Percentiles rank a stretch among this genome's conserved stretches.
These are phyloP conservation scores for Hartigia nigra DNA, from an alignment of 2,888 invertebrate species.

Conservation along the genomic window DNA sequence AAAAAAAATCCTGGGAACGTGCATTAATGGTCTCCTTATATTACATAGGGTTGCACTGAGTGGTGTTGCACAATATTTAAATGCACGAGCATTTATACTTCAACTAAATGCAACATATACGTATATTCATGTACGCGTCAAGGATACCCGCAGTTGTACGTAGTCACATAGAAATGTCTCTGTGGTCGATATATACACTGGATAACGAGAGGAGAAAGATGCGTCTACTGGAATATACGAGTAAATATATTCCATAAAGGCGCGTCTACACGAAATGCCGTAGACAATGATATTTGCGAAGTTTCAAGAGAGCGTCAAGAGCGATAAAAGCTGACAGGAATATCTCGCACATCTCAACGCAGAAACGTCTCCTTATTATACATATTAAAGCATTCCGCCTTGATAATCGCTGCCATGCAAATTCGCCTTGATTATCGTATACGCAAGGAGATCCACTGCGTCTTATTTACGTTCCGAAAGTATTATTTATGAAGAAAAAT, in stretches of 20 bases:
- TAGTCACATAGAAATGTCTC: no score
- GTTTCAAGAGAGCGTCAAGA: not conserved
- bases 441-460: not conserved
- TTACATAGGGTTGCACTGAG: not conserved
- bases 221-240: not conserved
- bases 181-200: not conserved
- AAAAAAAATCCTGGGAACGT: not conserved
- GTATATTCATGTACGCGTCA: not conserved
- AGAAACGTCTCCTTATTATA: not conserved
- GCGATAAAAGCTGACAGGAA: not conserved
- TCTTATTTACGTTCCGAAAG: not conserved
- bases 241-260: not conserved
- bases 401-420: not conserved
- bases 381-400: not conserved
- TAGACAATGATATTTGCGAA: not conserved
- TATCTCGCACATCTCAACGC: not conserved
- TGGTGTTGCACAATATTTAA: not conserved
- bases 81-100: not conserved
- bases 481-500: no score
- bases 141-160: no score
- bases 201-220: not conserved
- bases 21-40: not conserved
- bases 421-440: not conserved
- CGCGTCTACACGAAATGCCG: not conserved
- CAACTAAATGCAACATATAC: not conserved